These are phyloP conservation scores for Portunus trituberculatus DNA, from an alignment of 1,140 invertebrate genomes.

Conservation along the genomic window DNA sequence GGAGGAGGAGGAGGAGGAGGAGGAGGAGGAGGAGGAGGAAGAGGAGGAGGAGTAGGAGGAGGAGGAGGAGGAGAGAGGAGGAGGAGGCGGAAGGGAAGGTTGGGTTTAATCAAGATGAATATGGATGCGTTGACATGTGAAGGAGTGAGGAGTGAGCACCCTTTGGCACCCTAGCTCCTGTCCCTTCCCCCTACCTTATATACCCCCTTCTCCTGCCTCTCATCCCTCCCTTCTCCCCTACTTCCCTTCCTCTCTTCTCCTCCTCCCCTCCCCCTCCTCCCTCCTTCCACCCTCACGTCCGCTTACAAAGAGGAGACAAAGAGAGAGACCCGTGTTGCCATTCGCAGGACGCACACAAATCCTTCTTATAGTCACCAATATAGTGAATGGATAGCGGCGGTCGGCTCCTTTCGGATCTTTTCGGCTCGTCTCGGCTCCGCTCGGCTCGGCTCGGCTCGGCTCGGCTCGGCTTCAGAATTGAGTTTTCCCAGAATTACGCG, in stretches of 20 bases:
- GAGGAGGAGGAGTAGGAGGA: neutral
- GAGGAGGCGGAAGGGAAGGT: neutral
- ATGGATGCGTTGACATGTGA: neutral
- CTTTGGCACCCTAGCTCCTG: neutral
- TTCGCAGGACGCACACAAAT: neutral
- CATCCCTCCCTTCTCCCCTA: neutral
- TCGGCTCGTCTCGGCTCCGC: too few relatives aligned
- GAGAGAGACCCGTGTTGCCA: neutral
- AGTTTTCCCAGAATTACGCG: too few relatives aligned
- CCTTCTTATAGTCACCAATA: too few relatives aligned
- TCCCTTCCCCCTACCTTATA: neutral
- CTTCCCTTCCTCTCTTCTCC: neutral
- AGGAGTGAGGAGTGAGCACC: too few relatives aligned
- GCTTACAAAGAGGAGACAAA: neutral
- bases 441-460: too few relatives aligned
- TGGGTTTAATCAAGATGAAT: neutral
- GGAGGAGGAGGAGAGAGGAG: neutral
- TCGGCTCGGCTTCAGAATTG: too few relatives aligned
- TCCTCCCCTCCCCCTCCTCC: neutral
- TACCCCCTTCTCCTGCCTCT: neutral
- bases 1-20: neutral
- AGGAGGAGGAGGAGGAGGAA: conserved; percentile 29
- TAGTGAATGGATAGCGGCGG: neutral
- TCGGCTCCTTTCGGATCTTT: too few relatives aligned
- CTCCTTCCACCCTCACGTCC: neutral